phyloP scores from a whole-genome alignment of 2,888 invertebrate species.

The Fragum fragum region DNA sequence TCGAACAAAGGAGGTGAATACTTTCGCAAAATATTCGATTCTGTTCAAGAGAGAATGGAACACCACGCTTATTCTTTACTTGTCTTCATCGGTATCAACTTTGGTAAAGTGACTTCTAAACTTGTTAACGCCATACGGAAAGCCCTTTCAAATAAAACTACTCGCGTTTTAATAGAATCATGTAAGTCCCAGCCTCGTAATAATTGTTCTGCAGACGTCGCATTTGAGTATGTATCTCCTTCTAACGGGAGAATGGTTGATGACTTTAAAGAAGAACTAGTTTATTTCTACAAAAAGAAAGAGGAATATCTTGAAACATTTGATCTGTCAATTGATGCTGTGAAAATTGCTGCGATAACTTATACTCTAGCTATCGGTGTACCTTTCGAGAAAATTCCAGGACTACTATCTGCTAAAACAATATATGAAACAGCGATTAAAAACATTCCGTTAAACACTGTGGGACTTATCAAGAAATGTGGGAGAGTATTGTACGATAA shows the following conservation, averaged over 20 bases:
- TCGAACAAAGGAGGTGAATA: neutral
- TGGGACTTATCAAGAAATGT: neutral
- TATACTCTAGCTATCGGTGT: neutral
- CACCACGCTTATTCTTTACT: neutral
- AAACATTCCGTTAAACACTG: neutral
- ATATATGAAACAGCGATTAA: neutral
- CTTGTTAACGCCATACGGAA: neutral
- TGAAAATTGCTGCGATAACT: neutral
- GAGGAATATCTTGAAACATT: too few relatives aligned
- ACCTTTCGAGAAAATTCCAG: neutral
- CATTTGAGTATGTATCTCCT: neutral
- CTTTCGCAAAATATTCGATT: neutral
- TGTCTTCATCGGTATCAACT: neutral
- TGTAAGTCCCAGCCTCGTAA: neutral
- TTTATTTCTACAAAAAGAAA: neutral
- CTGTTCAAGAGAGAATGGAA: neutral
- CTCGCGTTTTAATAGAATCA: neutral
- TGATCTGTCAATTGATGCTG: neutral
- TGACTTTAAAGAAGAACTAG: neutral
- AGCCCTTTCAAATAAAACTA: neutral
- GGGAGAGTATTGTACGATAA: neutral
- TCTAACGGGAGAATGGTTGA: neutral
- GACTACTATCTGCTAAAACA: neutral
- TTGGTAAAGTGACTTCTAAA: neutral
- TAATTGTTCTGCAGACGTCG: neutral